Evolutionary conservation across 2,113 vertebrate genomes (phyloP).

Genomic region (Variabilichromis moorii): DNA sequence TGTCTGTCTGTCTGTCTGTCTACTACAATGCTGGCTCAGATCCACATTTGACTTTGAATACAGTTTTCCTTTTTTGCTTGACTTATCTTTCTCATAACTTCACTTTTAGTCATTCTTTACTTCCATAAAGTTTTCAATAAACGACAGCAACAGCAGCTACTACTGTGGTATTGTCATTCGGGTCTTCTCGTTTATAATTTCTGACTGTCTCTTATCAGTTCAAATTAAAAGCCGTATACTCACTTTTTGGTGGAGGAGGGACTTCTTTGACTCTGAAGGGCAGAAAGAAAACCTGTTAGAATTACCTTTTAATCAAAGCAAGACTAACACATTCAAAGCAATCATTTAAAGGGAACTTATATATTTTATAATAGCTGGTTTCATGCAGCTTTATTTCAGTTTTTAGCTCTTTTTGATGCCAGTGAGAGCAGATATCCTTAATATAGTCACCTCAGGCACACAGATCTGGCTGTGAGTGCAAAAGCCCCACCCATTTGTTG

Average conservation of each 20-base stretch:
- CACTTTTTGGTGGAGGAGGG: conserved; percentile 68
- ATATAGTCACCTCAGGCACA: not conserved
- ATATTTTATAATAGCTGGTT: not conserved
- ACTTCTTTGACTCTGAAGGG: conserved; percentile 64
- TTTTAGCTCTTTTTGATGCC: not conserved
- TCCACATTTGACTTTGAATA: not conserved
- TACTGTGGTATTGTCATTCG: not conserved
- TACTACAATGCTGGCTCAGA: not conserved
- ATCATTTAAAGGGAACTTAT: not conserved
- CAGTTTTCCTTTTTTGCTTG: not conserved
- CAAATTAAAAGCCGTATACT: conserved; percentile 15
- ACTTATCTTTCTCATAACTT: not conserved
- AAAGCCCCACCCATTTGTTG: not conserved
- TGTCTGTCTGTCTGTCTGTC: not conserved
- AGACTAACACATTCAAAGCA: not conserved
- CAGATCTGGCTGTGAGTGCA: not conserved
- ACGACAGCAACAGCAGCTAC: not conserved
- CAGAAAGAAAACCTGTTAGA: conserved; percentile 10
- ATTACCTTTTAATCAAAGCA: not conserved
- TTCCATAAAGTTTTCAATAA: not conserved
- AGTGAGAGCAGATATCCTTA: not conserved
- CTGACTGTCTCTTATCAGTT: not conserved
- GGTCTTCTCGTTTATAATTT: not conserved
- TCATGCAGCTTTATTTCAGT: not conserved
- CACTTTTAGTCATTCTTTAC: not conserved